A percentile compares a stretch with the other conserved stretches of the same genome.
Evolutionary conservation across 2,797 vertebrate genomes (phyloP).

Genomic region (Chaunax sp.): DNA sequence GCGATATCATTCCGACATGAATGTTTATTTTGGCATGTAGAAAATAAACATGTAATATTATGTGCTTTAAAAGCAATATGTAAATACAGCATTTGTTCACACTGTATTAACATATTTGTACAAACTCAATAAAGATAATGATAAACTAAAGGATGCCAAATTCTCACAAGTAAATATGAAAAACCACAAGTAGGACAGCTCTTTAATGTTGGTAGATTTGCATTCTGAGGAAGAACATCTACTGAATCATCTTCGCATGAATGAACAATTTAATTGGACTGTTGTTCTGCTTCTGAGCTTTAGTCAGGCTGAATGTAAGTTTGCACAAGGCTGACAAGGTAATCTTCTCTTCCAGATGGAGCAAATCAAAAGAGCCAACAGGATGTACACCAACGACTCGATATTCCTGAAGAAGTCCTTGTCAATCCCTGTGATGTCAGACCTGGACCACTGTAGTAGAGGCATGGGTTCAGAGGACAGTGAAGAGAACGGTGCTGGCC

Average conservation of each 20-base stretch:
- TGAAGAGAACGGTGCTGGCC: background rate
- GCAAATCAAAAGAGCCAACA: conserved; percentile 91
- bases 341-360: conserved; percentile 85
- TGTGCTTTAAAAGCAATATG: too few relatives aligned
- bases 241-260: too few relatives aligned
- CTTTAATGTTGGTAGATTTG: background rate
- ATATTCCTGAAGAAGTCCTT: conserved; percentile 92
- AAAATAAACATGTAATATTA: too few relatives aligned
- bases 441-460: conserved; percentile 63
- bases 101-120: too few relatives aligned
- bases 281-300: background rate
- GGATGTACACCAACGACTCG: conserved; percentile 94
- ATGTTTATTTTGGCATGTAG: too few relatives aligned
- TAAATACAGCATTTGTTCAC: too few relatives aligned
- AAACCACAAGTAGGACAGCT: background rate
- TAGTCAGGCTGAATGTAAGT: too few relatives aligned
- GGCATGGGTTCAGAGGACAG: conserved; percentile 49
- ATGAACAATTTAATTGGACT: background rate
- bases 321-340: background rate
- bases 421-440: conserved; percentile 85
- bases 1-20: too few relatives aligned
- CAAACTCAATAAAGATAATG: too few relatives aligned
- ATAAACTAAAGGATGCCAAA: too few relatives aligned
- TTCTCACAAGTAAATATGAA: too few relatives aligned
- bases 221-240: too few relatives aligned